These are phyloP conservation scores for Hypomecis punctinalis DNA, from an alignment of 2,888 invertebrate species.

Conservation along the genomic window DNA sequence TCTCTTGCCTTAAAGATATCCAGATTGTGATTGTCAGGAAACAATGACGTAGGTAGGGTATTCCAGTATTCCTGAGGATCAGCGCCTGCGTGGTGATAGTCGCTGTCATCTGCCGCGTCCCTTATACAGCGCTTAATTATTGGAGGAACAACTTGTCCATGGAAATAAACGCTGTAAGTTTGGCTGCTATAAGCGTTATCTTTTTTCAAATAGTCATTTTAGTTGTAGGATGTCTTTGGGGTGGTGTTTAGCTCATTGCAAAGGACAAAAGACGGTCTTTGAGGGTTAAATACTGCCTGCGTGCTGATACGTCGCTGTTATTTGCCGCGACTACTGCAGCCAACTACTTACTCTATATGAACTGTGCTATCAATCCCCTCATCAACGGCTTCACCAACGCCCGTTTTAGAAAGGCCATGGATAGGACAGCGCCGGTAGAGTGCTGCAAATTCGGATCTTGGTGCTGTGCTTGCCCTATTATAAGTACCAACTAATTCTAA, in stretches of 20 bases:
- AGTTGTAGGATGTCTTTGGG: too few species aligned
- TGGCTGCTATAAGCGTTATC: too few species aligned
- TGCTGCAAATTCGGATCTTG: conserved; percentile 76
- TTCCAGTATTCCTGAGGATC: too few species aligned
- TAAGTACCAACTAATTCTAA: conserved; percentile 42
- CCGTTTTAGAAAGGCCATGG: conserved; percentile 88
- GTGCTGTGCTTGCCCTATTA: conserved; percentile 72
- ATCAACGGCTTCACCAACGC: conserved; percentile 91
- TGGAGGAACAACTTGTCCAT: conserved; percentile 83
- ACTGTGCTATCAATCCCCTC: conserved; percentile 90
- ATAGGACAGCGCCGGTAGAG: conserved; percentile 77
- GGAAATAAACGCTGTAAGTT: conserved; percentile 75
- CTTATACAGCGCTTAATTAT: conserved; percentile 90
- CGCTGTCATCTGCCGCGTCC: conserved; percentile 88
- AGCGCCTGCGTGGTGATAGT: conserved; percentile 88
- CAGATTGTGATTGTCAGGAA: too few species aligned
- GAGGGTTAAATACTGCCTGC: too few species aligned
- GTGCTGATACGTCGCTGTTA: too few species aligned
- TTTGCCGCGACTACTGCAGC: too few species aligned
- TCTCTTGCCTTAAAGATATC: too few species aligned
- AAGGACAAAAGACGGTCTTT: too few species aligned
- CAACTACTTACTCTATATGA: conserved; percentile 88
- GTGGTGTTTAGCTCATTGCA: too few species aligned
- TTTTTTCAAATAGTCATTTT: too few species aligned
- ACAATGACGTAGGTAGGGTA: too few species aligned